Conservation (phyloP, 1,140 invertebrate genomes). For the Drosophila sulfurigaster region DNA sequence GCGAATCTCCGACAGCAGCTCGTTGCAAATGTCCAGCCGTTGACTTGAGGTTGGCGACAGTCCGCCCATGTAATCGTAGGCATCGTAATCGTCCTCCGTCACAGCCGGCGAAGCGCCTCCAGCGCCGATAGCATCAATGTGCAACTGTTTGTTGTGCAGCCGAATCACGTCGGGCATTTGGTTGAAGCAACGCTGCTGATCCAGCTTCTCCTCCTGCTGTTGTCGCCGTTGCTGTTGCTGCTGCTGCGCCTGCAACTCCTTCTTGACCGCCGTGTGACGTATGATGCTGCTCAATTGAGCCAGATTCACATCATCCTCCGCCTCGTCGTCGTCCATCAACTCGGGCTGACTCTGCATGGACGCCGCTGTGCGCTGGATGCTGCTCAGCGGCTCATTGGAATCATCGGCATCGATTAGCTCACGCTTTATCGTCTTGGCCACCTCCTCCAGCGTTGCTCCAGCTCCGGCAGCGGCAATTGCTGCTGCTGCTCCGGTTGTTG, state of each 20-base stretch:
- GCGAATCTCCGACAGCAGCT: constrained; percentile 78
- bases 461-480: background rate
- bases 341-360: constrained; percentile 42
- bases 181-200: constrained; percentile 54
- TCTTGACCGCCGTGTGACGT: constrained; percentile 73
- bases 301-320: constrained; percentile 82
- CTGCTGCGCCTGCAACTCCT: constrained; percentile 68
- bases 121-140: constrained; percentile 40
- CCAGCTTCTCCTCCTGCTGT: constrained; percentile 35
- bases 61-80: constrained; percentile 69
- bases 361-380: constrained; percentile 62
- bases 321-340: constrained; percentile 66
- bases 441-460: constrained; percentile 47
- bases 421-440: constrained; percentile 79
- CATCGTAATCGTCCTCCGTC: constrained; percentile 36
- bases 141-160: constrained; percentile 64
- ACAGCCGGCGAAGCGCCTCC: constrained; percentile 14
- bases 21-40: constrained; percentile 82
- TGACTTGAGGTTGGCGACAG: constrained; percentile 81
- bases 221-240: constrained; percentile 60
- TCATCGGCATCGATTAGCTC: constrained; percentile 81
- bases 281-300: constrained; percentile 82
- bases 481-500: constrained; percentile 37
- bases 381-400: constrained; percentile 81
- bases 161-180: constrained; percentile 79